These are phyloP conservation scores for Philotrypesis tridentata DNA, from an alignment of 1,140 invertebrate species.

Conservation along the genomic window DNA sequence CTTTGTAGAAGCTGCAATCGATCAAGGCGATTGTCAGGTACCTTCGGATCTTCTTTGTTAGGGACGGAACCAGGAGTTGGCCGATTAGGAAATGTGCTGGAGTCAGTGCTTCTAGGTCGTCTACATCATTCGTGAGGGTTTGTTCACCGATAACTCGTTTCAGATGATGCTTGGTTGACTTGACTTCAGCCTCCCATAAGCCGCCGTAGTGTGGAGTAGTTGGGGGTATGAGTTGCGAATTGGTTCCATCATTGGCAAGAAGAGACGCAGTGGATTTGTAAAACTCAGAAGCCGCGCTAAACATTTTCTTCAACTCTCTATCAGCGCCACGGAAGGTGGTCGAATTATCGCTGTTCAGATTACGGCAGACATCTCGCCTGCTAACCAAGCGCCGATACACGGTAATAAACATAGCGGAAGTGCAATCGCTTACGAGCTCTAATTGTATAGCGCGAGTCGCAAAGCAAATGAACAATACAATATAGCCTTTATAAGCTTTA, in stretches of 20 bases:
- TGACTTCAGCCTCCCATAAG: too few species aligned
- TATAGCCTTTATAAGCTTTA: background rate
- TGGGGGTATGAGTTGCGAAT: conserved; percentile 50
- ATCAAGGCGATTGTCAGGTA: background rate
- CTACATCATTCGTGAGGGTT: too few species aligned
- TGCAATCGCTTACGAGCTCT: conserved; percentile 4
- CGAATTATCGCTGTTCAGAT: conserved; percentile 10
- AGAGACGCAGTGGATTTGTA: background rate
- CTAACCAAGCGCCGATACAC: background rate
- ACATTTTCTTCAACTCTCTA: background rate
- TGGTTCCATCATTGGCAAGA: background rate
- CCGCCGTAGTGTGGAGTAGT: too few species aligned
- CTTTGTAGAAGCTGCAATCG: conserved; percentile 7
- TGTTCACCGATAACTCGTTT: too few species aligned
- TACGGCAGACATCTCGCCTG: background rate
- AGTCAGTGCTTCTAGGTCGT: conserved; percentile 10
- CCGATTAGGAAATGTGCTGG: conserved; percentile 15
- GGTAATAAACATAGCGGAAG: conserved; percentile 9
- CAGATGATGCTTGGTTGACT: too few species aligned
- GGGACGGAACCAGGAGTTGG: background rate
- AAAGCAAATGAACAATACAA: background rate
- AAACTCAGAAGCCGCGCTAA: background rate
- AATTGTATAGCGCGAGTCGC: background rate
- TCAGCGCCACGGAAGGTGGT: too few species aligned
- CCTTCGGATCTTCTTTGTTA: background rate